Evolutionary conservation across 2,888 invertebrate genomes (phyloP), one percentile per base, ranked within the genome.

Genomic region (Pollenia griseotomentosa): DNA sequence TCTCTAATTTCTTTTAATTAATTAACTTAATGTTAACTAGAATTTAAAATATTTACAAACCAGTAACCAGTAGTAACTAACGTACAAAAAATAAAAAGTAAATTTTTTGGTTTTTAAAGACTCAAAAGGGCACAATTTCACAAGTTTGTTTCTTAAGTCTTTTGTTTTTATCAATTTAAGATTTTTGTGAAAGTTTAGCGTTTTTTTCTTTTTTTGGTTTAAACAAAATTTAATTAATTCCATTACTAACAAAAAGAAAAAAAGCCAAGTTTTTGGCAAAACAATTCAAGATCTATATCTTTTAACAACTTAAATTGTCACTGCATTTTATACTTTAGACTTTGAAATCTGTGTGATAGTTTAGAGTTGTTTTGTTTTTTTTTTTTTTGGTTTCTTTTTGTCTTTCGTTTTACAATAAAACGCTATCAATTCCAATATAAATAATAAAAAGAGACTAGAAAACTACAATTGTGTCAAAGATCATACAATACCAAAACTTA

Each of bases 381-480:
- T 66, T 57, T 66, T 23, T 23, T 42, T 48, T 65, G 40, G 14
- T 48, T 12, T 14, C n/a, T 73, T 42, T 53, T 44, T 66, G 19
- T 68, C 55, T 81, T 73, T 55, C 46, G 46, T 81, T 73, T 73
- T 44, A 12, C 53, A 46, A 55, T 77, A 57, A 48, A 71, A 55
- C 46, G 44, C 55, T 61, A 75, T 12, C 33, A 75, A 63, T 66
- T 53, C 51, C 68, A 19, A 48, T 48, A 33, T 40, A 48, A 33
- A 16, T 44, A 59, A 44, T 55, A 63, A 14, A 40, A 44, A 19
- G n/a, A 48, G 53, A 73, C 74, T 74, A 85, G 61, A 84, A 84
- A 87, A 84, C 84, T 78, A 74, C 84, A 87, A 83, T 87, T 87
- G 87, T 87, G 87, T 87, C 87, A 87, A 87, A 87, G 87, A 87